These are phyloP conservation scores for Drosophila kambysellisi DNA, from an alignment of 2,888 invertebrate genomes.

Conservation along the genomic window DNA sequence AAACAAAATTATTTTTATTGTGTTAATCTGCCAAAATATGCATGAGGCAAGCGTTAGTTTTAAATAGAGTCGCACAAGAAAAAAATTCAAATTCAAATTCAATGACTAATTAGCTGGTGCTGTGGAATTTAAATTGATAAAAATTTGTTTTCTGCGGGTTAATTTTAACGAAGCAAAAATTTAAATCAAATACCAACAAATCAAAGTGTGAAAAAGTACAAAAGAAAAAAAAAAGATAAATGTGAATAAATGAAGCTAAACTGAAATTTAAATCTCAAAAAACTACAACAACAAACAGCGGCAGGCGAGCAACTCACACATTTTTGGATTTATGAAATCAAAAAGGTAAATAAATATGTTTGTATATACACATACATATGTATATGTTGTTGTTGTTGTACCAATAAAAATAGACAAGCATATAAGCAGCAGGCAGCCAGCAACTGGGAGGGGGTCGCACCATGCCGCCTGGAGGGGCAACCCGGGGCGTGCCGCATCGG, in stretches of 20 bases:
- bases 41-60: slow-evolving; percentile 63
- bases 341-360: slow-evolving; percentile 59
- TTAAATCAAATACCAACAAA: slow-evolving; percentile 54
- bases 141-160: slow-evolving; percentile 27
- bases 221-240: slow-evolving; percentile 1
- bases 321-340: slow-evolving; percentile 76
- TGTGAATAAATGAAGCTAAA: not conserved
- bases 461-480: slow-evolving; percentile 3
- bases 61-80: slow-evolving; percentile 52
- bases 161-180: slow-evolving; percentile 48
- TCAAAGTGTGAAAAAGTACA: slow-evolving; percentile 36
- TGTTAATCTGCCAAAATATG: slow-evolving; percentile 69
- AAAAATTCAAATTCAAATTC: slow-evolving; percentile 27
- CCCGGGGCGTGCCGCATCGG: slow-evolving; percentile 17
- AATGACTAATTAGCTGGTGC: slow-evolving; percentile 70
- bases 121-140: slow-evolving; percentile 66
- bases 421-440: slow-evolving; percentile 19
- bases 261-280: not conserved
- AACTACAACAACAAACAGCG: slow-evolving; percentile 14
- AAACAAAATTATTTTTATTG: slow-evolving; percentile 56
- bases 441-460: slow-evolving; percentile 5
- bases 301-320: slow-evolving; percentile 28
- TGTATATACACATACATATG: not conserved
- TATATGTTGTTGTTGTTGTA: slow-evolving; percentile 34
- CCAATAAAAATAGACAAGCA: slow-evolving; percentile 71